phyloP scores from a whole-genome alignment of 2,888 invertebrate genomes.

The Tortrix viridana region DNA sequence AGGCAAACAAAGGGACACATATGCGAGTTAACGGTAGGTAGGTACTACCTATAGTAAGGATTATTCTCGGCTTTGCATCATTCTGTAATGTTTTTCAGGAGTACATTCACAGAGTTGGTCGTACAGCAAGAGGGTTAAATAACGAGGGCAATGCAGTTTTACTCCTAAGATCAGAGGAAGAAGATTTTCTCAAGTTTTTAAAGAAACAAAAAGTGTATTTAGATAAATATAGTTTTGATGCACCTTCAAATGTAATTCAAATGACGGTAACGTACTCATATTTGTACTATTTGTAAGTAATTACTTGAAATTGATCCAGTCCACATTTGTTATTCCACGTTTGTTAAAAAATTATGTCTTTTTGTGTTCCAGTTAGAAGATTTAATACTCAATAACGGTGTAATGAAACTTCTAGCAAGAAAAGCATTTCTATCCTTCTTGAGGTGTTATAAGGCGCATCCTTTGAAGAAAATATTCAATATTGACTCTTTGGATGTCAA shows the following conservation, averaged over 20 bases:
- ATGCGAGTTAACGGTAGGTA: too few relatives aligned
- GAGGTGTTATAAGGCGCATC: slow-evolving; percentile 97
- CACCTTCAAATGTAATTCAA: slow-evolving; percentile 61
- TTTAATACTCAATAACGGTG: slow-evolving; percentile 95
- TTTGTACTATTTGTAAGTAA: slow-evolving; percentile 19
- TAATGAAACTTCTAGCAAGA: slow-evolving; percentile 94
- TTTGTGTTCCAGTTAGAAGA: slow-evolving; percentile 91
- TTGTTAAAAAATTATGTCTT: neutral
- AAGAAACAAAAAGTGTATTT: slow-evolving; percentile 95
- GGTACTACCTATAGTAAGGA: too few relatives aligned
- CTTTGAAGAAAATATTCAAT: slow-evolving; percentile 95
- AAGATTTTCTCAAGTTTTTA: slow-evolving; percentile 95
- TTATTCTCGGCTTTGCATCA: too few relatives aligned
- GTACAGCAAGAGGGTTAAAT: slow-evolving; percentile 97
- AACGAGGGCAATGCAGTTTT: slow-evolving; percentile 96
- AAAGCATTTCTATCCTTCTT: slow-evolving; percentile 98
- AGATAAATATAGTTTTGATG: slow-evolving; percentile 88
- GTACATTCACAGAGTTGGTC: slow-evolving; percentile 98
- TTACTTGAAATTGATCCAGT: neutral
- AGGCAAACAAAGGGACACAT: too few relatives aligned
- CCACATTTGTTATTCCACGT: too few relatives aligned
- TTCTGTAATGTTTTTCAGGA: slow-evolving; percentile 85
- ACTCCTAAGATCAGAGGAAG: slow-evolving; percentile 95
- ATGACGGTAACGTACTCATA: slow-evolving; percentile 58
- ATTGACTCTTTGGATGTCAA: slow-evolving; percentile 94